Evolutionary conservation across 2,797 vertebrate genomes (phyloP), one percentile per base, ranked within the genome.

Genomic region (Neopelma chrysocephalum): DNA sequence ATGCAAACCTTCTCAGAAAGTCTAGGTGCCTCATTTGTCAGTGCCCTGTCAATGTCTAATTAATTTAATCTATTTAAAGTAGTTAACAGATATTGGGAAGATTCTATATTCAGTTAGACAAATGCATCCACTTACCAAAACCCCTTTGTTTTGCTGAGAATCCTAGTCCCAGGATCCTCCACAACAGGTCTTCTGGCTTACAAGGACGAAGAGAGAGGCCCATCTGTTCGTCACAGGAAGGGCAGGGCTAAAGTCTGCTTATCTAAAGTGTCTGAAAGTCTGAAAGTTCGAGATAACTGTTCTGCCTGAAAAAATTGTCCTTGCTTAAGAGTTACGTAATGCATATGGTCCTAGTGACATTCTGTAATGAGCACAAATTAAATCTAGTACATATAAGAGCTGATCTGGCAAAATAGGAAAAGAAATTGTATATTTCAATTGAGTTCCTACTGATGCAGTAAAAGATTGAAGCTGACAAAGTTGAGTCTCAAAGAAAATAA

Each of bases 161-260:
- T 82, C 90, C 48, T 3, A 66, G 87, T 66, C 60, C 72, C 66
- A 79, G 73, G 73, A 75, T 73, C 73, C 38, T 84, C 77, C 51
- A 61, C 48, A 70, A 64, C 80, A 66, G 56, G 11, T 77, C 85
- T 83, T 73, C 17, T 23, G 50, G 64, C 73, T 90, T 32, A 81
- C 43, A 70, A 8, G n/a, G 40, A 72, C 0, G 17, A 73, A 73
- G 58, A 16, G 58, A 94, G 61, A 71, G 69, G 48, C 62, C 15
- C 50, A 53, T 64, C 43, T 90, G 77, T 47, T 84, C 0, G 2
- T 82, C 95, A 90, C 94, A 94, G 93, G 90, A 96, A 95, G 95
- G 96, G 95, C 95, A 77, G 94, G 93, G 94, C 93, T 86, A 90
- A 75, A 82, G 87, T 53, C 88, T 95, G 88, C 94, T 94, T 96